Evolutionary conservation across 2,113 vertebrate species (phyloP).

Genomic region (Corydoras maculifer): DNA sequence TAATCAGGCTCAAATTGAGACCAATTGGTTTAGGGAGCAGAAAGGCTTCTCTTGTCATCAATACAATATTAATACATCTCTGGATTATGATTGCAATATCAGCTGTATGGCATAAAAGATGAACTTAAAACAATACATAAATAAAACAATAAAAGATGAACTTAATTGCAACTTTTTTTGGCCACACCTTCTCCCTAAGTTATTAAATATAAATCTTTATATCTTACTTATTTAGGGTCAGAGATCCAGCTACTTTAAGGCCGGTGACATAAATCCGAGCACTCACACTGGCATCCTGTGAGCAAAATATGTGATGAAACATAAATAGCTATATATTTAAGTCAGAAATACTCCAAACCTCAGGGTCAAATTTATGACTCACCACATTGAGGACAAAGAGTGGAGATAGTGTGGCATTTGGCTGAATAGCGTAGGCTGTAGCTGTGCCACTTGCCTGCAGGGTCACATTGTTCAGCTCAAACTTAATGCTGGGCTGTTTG

Average conservation of each 20-base stretch:
- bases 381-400: slow-evolving; percentile 66
- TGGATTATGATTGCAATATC: no score
- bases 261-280: slow-evolving; percentile 46
- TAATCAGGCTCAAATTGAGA: no score
- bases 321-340: not conserved
- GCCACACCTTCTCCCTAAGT: no score
- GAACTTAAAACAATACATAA: no score
- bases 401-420: slow-evolving; percentile 55
- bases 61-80: no score
- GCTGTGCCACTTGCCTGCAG: slow-evolving; percentile 44
- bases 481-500: slow-evolving; percentile 47
- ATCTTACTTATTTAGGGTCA: slow-evolving; percentile 61
- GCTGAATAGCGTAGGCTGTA: slow-evolving; percentile 62
- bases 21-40: no score
- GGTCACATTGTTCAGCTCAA: slow-evolving; percentile 51
- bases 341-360: not conserved
- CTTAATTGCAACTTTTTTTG: no score
- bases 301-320: not conserved
- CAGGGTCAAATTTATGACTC: slow-evolving; percentile 25
- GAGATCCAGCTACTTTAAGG: slow-evolving; percentile 49
- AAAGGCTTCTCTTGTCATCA: no score
- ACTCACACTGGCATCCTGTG: slow-evolving; percentile 57
- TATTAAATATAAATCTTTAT: no score
- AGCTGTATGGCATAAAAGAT: no score
- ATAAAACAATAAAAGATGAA: no score